Base-by-base conservation (phyloP, 1,140 invertebrate genomes). In the Zaprionus africanus region DNA sequence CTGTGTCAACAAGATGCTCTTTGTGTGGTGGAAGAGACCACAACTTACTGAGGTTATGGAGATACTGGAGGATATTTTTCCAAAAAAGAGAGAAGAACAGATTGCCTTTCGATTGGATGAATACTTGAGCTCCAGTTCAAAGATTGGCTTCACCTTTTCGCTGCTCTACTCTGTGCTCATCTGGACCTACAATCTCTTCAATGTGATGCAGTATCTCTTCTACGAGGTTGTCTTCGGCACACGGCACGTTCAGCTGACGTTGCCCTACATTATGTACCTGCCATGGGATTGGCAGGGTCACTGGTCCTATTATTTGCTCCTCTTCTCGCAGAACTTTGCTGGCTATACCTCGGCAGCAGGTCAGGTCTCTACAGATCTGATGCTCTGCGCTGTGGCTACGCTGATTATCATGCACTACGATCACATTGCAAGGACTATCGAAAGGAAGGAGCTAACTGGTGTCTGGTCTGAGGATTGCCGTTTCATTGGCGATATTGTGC, bases 321-420 rank as follows among this genome's bases (percentile, higher is more conserved):
- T 91, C 1, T 34, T 79, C 4, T 36, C 17, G 1, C 62, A 81
- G 28, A 83, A 74, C 38, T 59, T 92, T 19, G 91, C 87, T 0
- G 91, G 87, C 13, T 82, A 83, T 17, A 86, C 87, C 9, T 76
- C 90, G 11, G 87, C 84, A 0, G 63, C 91, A n/a, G 87, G 86
- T 4, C 91, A 92, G 41, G 87, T 92, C 7, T 64, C 90, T 0
- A 80, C 83, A 7, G 91, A 92, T 64, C 62, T 92, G 0, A 1
- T 92, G 43, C 73, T 92, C 13, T 81, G 78, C 22, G 87, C 87
- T 17, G 64, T 86, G 36, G 82, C 78, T 24, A 90, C 84, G 0
- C 76, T 86, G 46, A 63, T 92, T 12, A 71, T 91, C 0, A 92
- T 92, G 91, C 91, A 92, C 53, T 92, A 81, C 4, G 79, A 92